Evolutionary conservation across 2,797 vertebrate genomes (phyloP), one percentile per base, ranked within the genome.

Genomic region (Hippocampus kuda): DNA sequence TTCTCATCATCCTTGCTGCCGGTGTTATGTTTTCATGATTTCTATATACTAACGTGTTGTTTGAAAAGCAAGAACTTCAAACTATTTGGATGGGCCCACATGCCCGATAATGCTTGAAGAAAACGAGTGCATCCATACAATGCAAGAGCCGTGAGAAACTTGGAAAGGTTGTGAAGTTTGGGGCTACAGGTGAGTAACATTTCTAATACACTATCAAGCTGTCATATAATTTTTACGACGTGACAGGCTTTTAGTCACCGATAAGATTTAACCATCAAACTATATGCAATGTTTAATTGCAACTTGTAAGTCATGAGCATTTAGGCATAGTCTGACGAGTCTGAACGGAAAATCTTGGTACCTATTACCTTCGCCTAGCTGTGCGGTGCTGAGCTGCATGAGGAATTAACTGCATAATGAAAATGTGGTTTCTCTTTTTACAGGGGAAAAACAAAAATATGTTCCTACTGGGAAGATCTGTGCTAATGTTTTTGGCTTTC

Each of bases 71-170:
- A 49, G 48, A 44, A 11, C 42, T 13, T 44, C 42, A 13, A 44
- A 10, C 48, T 5, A 49, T 49, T 49, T 16, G 48, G 5, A 16
- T 49, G 4, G 24, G 24, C 3, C n/a, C 26, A 26, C 11, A 16
- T 3, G 12, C 38, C 64, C n/a, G n/a, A 65, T 8, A 65, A 22
- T 24, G 26, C n/a, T 22, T 12, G 20, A 7, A 64, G 38, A 44
- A 74, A 75, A 76, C 65, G 67, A 66, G 46, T 73, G 73, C 79
- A 53, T 24, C 9, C 67, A 78, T 75, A 75, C 49, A 68, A 86
- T 77, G 73, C 73, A 63, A 18, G 67, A 71, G 65, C 86, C 88
- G 90, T 90, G 88, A 91, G 68, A 83, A 64, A 38, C 56, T 67
- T 41, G 69, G 69, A 70, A 62, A 67, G 4, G 27, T 46, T 20